Base-by-base conservation (phyloP, 2,113 vertebrate genomes). In the Promerops cafer region DNA sequence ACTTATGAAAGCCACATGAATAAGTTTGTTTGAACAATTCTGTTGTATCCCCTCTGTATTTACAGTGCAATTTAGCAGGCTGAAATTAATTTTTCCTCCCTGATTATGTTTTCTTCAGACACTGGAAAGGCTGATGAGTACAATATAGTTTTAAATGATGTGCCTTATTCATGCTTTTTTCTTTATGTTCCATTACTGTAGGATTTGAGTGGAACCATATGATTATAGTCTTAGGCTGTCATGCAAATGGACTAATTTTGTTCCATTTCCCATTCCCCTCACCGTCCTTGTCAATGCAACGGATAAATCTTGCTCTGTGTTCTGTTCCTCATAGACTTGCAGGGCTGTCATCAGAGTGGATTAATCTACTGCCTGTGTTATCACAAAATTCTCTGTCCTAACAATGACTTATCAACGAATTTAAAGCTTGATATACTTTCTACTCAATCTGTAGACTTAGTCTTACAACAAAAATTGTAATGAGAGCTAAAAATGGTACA, bases 201-300 rank as follows among this genome's bases (percentile, higher is more conserved):
- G 90, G 88, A 96, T 97, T 98, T 97, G 96, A 97, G 90, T 97
- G 89, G 92, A 97, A 97, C 95, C 89, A 66, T 97, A 95, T 98
- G 93, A 98, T 98, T 98, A 98, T 82, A 97, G 96, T 97, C 94
- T 98, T 97, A 96, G 91, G 96, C 97, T 98, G 94, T 97, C 97
- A 95, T 98, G 84, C 97, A 98, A 98, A 97, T 97, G 94, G 90
- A 97, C 94, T 98, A 92, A 98, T 98, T 98, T 98, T 96, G 47
- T 97, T 97, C 94, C 83, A 96, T 97, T 98, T 98, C 81, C 69
- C 76, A 90, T 97, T 97, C 79, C 40, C 76, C 71, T 90, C 92
- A 86, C 94, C 5, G 75, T 97, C 96, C 95, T 97, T 98, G 97
- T 97, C 97, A 98, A 84, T 74, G 81, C 45, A 13, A 96, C 13